Percentiles rank a stretch among this genome's conserved stretches.
phyloP scores from a whole-genome alignment of 2,797 vertebrate species.

The Perodicticus potto region DNA sequence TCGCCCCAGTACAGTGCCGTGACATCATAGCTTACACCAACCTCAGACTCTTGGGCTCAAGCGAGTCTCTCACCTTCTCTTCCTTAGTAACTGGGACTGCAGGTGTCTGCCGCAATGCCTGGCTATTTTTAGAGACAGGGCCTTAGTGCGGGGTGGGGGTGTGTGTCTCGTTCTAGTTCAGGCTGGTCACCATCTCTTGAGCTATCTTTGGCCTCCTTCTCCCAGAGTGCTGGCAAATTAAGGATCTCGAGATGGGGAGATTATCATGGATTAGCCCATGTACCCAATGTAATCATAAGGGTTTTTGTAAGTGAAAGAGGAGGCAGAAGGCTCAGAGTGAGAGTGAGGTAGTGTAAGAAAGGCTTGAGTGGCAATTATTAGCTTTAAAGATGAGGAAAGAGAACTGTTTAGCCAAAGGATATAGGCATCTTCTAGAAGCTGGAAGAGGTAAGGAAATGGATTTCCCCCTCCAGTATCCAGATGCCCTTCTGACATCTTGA shows the following conservation, averaged over 20 bases:
- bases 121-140: too few relatives aligned
- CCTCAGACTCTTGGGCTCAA: too few relatives aligned
- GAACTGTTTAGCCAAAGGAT: not conserved
- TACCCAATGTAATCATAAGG: not conserved
- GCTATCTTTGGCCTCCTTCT: too few relatives aligned
- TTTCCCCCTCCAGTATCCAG: not conserved
- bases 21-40: too few relatives aligned
- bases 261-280: not conserved
- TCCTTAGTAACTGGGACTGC: too few relatives aligned
- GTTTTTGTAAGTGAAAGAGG: not conserved
- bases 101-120: too few relatives aligned
- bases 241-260: slow-evolving; percentile 15
- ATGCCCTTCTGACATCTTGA: slow-evolving; percentile 51
- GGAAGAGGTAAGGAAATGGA: not conserved
- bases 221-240: not conserved
- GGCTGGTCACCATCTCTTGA: too few relatives aligned
- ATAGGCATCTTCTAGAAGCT: not conserved
- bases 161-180: too few relatives aligned
- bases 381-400: slow-evolving; percentile 7
- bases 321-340: not conserved
- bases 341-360: not conserved
- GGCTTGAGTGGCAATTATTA: not conserved
- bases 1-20: too few relatives aligned
- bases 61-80: too few relatives aligned
- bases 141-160: too few relatives aligned